Percentiles rank a stretch among this genome's conserved stretches.
Evolutionary conservation across 2,888 invertebrate genomes (phyloP).

Genomic region (Drosophila anceps): DNA sequence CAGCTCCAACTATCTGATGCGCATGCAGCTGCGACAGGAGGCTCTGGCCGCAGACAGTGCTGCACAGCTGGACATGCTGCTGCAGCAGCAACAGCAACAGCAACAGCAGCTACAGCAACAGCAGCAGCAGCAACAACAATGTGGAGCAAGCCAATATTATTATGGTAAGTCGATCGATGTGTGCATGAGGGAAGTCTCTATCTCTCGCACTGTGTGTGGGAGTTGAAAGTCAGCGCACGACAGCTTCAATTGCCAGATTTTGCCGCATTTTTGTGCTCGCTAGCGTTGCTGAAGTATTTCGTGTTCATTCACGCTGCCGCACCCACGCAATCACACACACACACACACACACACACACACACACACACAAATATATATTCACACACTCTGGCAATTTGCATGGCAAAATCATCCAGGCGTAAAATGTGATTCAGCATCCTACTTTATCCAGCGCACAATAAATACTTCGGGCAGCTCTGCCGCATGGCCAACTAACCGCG

Average conservation of each 20-base stretch:
- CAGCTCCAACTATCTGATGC: constrained; percentile 29
- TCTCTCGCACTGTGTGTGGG: neutral
- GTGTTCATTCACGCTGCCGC: neutral
- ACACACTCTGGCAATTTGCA: constrained; percentile 47
- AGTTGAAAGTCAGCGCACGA: constrained; percentile 5
- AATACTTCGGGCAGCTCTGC: neutral
- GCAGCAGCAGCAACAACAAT: constrained; percentile 58
- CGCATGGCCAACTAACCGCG: neutral
- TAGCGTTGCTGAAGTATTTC: constrained; percentile 7
- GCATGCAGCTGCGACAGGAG: constrained; percentile 42
- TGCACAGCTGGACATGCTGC: constrained; percentile 41
- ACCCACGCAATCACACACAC: neutral
- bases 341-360: constrained; percentile 15
- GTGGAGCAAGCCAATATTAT: constrained; percentile 56
- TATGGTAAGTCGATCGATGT: constrained; percentile 46
- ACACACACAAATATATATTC: no score
- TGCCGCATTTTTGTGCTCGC: constrained; percentile 10
- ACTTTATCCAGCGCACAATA: neutral
- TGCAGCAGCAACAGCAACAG: constrained; percentile 61
- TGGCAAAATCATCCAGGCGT: constrained; percentile 23
- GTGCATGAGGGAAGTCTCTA: no score
- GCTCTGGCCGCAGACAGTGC: constrained; percentile 17
- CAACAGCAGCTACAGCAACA: constrained; percentile 61
- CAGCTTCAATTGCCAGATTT: constrained; percentile 22
- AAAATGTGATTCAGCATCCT: constrained; percentile 25